Conservation (phyloP, 2,113 vertebrate species). For the Candoia aspera region DNA sequence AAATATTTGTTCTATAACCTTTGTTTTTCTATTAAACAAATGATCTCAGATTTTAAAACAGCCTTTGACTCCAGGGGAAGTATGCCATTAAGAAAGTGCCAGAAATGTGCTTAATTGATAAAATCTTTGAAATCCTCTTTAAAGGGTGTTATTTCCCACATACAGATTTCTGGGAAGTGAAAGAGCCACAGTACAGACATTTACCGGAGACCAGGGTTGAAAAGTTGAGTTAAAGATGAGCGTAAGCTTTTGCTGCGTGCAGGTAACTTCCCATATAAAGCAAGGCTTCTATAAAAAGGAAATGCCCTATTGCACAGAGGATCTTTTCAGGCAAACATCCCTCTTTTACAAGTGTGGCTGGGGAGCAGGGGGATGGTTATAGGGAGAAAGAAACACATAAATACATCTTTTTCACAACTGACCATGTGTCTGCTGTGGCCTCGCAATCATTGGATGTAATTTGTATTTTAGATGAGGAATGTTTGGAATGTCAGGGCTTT, state of each 20-base stretch:
- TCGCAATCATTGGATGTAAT: neutral
- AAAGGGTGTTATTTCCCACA: conserved; percentile 67
- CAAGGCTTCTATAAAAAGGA: neutral
- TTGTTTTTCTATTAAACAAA: conserved; percentile 81
- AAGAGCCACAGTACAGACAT: conserved; percentile 13
- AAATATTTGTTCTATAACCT: conserved; percentile 73
- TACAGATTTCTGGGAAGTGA: conserved; percentile 79
- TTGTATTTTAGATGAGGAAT: neutral
- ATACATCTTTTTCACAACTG: neutral
- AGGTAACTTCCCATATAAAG: neutral
- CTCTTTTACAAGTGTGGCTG: neutral
- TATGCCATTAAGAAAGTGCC: conserved; percentile 76
- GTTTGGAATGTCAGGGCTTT: neutral
- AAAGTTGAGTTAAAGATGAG: neutral
- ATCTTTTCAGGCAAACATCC: neutral
- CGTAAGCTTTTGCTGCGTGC: neutral
- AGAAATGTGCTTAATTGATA: conserved; percentile 75
- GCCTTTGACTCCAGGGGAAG: conserved; percentile 72
- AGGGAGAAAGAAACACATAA: neutral
- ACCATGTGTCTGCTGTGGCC: neutral
- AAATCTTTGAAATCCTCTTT: conserved; percentile 69
- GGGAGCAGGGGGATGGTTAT: neutral
- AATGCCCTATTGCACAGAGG: neutral
- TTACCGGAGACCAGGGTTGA: neutral
- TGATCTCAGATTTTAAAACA: conserved; percentile 76